A percentile compares a stretch with the other conserved stretches of the same genome.
Conservation (phyloP, 2,113 vertebrate species). For the Ia io region DNA sequence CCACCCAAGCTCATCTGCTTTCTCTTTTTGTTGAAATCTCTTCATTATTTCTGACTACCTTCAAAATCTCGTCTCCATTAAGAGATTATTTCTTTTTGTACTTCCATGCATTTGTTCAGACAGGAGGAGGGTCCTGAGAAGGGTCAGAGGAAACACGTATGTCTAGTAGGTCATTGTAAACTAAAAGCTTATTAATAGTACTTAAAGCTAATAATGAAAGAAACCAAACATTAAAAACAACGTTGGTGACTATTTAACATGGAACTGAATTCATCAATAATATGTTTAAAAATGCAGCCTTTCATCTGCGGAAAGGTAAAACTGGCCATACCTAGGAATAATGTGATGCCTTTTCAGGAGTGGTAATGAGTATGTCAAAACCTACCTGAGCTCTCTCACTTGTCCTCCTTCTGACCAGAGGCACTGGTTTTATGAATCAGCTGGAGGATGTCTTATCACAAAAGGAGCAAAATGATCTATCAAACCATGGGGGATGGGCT, state of each 20-base stretch:
- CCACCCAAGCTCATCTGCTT: background rate
- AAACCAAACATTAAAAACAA: background rate
- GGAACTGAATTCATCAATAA: background rate
- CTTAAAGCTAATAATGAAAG: background rate
- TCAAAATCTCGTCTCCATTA: background rate
- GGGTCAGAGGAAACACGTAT: background rate
- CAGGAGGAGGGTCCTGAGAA: background rate
- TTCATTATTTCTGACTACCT: background rate
- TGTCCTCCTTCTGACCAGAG: background rate
- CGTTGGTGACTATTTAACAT: background rate
- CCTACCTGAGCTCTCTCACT: background rate
- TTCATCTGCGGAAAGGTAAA: background rate
- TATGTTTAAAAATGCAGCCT: background rate
- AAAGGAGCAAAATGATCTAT: background rate
- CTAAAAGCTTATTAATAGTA: background rate
- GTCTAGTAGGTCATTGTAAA: background rate
- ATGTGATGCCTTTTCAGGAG: background rate
- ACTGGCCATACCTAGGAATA: background rate
- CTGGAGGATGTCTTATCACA: background rate
- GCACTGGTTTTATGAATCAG: background rate
- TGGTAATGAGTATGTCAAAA: background rate
- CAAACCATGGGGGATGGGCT: background rate
- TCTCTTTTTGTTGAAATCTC: conserved; percentile 5
- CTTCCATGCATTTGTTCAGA: background rate
- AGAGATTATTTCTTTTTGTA: background rate